Conservation (phyloP, 2,888 invertebrate genomes). For the Aphidoletes aphidimyza region DNA sequence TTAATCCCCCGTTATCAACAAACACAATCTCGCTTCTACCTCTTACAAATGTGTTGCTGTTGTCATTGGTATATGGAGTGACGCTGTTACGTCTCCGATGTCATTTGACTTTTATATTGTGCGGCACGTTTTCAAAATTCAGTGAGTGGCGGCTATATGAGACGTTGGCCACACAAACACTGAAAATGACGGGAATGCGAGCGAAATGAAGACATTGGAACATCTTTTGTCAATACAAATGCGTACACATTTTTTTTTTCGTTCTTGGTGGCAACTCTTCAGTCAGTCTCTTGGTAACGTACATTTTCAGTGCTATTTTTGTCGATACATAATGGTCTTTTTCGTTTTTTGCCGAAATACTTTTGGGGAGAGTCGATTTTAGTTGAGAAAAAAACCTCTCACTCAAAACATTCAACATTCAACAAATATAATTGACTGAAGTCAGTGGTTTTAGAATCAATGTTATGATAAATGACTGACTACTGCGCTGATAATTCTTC, state of each 20-base stretch:
- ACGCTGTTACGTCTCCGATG: not conserved
- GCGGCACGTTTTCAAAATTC: not conserved
- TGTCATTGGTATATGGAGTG: too few relatives aligned
- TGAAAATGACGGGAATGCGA: not conserved
- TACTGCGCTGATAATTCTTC: too few relatives aligned
- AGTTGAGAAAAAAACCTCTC: too few relatives aligned
- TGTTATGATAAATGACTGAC: too few relatives aligned
- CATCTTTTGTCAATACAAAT: not conserved
- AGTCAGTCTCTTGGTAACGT: not conserved
- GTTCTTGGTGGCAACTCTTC: not conserved
- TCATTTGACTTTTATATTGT: not conserved
- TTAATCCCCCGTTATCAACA: conserved; percentile 44
- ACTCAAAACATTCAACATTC: too few relatives aligned
- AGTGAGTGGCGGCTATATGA: conserved; percentile 19
- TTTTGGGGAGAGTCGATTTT: too few relatives aligned
- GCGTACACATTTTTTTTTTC: not conserved
- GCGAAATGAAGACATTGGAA: not conserved
- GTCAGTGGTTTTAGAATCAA: too few relatives aligned
- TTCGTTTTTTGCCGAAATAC: not conserved
- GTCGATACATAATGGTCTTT: not conserved
- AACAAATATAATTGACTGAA: too few relatives aligned
- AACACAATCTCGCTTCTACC: conserved; percentile 36
- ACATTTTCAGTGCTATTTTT: not conserved
- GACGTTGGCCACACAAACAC: not conserved
- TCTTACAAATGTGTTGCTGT: not conserved